Evolutionary conservation across 1,140 invertebrate species (phyloP), one percentile per base, ranked within the genome.

Genomic region (Neotoxoptera formosana): DNA sequence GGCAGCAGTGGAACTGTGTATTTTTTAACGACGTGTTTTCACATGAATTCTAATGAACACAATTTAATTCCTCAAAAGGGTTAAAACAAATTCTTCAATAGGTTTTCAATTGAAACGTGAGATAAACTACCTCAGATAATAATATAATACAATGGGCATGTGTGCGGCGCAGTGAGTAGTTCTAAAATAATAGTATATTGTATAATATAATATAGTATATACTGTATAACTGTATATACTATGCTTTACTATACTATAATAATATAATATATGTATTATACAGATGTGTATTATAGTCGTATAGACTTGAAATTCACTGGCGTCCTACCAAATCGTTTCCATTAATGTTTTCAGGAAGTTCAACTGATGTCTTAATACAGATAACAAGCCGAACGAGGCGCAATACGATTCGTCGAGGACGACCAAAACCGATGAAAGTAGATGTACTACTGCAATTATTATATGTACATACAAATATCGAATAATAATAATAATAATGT

Each of bases 41-140:
- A 60, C 53, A 60, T 45, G 51, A 56, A 60, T 90, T 90, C 36
- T 90, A 90, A 60, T 90, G 53, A 60, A 30, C 1, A 30, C 36
- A 11, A 45, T 30, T 20, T 36, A 53, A 41, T 89, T 14, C 41
- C 21, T 36, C 7, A 2, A 90, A 90, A 90, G 23, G 14, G 25
- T 45, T 23, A n/a, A 45, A 90, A n/a, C 17, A 21, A 90, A 90
- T 45, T 90, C 20, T 45, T 67, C 36, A 30, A 45, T 90, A 41
- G 56, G 23, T 90, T 67, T 90, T 67, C 89, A 90, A 90, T 90
- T 67, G 21, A 30, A n/a, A 90, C 25, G 89, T 45, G 89, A 67
- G 88, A 60, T 56, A 87, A 76, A 76, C n/a, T n/a, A n/a, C n/a
- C 60, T 34, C 30, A 34, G 60, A 76, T 76, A 76, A 47, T 41